Percentiles rank a stretch among this genome's conserved stretches.
Evolutionary conservation across 2,888 invertebrate genomes (phyloP).

Genomic region (Diachrysia chrysitis): DNA sequence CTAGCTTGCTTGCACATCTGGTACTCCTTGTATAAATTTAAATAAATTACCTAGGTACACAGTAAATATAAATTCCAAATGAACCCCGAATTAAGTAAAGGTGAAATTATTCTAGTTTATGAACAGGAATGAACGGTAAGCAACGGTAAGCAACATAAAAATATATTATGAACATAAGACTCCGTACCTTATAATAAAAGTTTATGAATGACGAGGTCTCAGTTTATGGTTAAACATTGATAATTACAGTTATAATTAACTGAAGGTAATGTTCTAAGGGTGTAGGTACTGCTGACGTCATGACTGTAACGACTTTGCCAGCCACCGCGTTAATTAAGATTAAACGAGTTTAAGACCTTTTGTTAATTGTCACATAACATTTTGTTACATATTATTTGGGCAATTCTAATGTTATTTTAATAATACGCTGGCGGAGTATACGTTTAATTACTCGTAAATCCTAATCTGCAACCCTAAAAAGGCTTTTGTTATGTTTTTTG

Average conservation of each 20-base stretch:
- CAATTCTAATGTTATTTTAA: slow-evolving; percentile 42
- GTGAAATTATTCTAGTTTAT: slow-evolving; percentile 40
- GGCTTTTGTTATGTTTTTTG: slow-evolving; percentile 25
- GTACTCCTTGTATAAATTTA: slow-evolving; percentile 44
- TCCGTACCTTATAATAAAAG: slow-evolving; percentile 41
- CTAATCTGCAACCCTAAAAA: slow-evolving; percentile 33
- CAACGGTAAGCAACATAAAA: slow-evolving; percentile 50
- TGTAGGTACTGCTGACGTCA: slow-evolving; percentile 70
- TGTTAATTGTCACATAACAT: slow-evolving; percentile 70
- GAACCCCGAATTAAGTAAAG: slow-evolving; percentile 28
- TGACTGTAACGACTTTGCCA: slow-evolving; percentile 68
- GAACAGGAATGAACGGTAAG: slow-evolving; percentile 29
- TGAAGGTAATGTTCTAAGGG: slow-evolving; percentile 50
- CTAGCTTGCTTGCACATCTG: slow-evolving; percentile 55
- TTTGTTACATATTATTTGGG: slow-evolving; percentile 64
- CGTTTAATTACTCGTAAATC: slow-evolving; percentile 39
- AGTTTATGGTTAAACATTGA: slow-evolving; percentile 59
- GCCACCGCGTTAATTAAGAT: slow-evolving; percentile 77
- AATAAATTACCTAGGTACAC: slow-evolving; percentile 43
- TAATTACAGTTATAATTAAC: slow-evolving; percentile 67
- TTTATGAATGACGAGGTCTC: slow-evolving; percentile 54
- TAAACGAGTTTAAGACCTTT: slow-evolving; percentile 75
- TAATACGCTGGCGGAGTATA: slow-evolving; percentile 16
- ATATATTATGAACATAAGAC: slow-evolving; percentile 39
- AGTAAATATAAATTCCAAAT: slow-evolving; percentile 30